Evolutionary conservation across 2,797 vertebrate genomes (phyloP).

Genomic region (Acridotheres tristis): DNA sequence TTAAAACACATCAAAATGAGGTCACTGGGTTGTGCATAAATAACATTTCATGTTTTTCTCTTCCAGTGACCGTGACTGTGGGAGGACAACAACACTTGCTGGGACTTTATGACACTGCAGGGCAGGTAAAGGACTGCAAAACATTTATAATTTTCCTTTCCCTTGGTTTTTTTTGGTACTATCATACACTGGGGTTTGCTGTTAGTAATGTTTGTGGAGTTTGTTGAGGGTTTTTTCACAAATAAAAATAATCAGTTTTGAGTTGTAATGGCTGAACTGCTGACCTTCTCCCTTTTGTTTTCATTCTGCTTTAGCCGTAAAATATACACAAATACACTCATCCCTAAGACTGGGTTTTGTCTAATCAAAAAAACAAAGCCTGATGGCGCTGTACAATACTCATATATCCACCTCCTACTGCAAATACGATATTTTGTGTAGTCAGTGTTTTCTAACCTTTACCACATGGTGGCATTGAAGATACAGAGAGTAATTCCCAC

Average conservation of each 20-base stretch:
- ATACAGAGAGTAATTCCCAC: background rate
- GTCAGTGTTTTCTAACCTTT: background rate
- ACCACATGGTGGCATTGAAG: slow-evolving; percentile 30
- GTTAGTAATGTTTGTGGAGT: background rate
- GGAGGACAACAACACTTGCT: slow-evolving; percentile 87
- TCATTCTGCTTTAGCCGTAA: background rate
- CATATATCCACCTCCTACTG: background rate
- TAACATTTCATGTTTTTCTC: slow-evolving; percentile 7
- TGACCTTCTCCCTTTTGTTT: background rate
- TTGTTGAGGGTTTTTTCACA: background rate
- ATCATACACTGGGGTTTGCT: background rate
- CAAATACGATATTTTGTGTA: background rate
- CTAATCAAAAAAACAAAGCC: background rate
- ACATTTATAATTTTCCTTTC: background rate
- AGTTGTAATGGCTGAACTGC: background rate
- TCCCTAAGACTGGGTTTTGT: background rate
- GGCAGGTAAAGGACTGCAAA: slow-evolving; percentile 79
- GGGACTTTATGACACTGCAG: slow-evolving; percentile 87
- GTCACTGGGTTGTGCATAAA: background rate
- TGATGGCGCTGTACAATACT: background rate
- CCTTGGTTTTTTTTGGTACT: background rate
- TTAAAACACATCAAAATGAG: background rate
- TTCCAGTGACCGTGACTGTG: slow-evolving; percentile 86
- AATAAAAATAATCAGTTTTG: background rate
- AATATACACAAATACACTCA: background rate